These are phyloP conservation scores for Exaiptasia diaphana DNA, from an alignment of 64 coral and sea anemone species.

Conservation along the genomic window DNA sequence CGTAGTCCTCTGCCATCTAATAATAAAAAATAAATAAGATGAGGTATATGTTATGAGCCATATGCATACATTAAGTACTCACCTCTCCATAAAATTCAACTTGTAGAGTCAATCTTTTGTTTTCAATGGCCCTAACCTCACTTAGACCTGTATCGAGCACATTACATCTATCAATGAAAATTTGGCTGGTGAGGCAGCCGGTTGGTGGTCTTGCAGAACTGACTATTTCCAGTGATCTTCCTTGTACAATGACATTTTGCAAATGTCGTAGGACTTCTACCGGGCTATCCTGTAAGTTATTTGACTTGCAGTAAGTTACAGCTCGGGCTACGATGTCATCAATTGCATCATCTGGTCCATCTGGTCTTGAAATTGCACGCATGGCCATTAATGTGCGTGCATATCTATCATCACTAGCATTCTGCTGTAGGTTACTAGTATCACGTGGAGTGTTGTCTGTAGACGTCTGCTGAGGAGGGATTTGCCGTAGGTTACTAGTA, in stretches of 20 bases:
- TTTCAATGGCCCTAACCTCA: conserved; percentile 8
- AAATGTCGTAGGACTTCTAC: conserved; percentile 7
- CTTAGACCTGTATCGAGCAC: neutral
- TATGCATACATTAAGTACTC: no score
- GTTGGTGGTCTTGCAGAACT: neutral
- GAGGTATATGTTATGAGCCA: no score
- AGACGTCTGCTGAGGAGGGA: no score
- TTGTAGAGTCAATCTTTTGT: conserved; percentile 2
- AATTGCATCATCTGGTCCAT: neutral
- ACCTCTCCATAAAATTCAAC: neutral
- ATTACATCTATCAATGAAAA: conserved; percentile 8
- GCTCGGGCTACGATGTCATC: neutral
- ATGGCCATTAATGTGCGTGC: no score
- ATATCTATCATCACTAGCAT: no score
- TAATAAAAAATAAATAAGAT: no score
- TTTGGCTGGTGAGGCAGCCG: neutral
- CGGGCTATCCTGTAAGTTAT: conserved; percentile 5
- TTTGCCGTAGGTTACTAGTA: no score
- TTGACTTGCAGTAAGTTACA: neutral
- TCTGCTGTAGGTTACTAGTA: no score
- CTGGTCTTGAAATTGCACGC: neutral
- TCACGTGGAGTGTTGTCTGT: no score
- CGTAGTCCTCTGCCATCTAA: neutral
- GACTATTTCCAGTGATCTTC: neutral
- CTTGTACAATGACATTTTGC: conserved; percentile 5